Percentiles rank a stretch among this genome's conserved stretches.
phyloP scores from a whole-genome alignment of 2,797 vertebrate species.

The Coregonus ussuriensis region DNA sequence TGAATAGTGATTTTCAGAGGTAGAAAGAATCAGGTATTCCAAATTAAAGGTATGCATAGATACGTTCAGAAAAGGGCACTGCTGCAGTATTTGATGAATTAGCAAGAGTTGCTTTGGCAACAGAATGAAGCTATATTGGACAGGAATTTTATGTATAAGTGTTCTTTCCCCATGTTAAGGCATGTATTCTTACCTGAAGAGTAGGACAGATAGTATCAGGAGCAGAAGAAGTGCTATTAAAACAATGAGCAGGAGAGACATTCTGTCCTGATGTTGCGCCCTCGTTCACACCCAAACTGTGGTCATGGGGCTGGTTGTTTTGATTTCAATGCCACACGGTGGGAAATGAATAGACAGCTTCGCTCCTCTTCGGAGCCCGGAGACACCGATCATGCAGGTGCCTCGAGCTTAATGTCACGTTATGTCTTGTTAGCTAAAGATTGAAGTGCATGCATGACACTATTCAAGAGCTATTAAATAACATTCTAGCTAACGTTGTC shows the following conservation, averaged over 20 bases:
- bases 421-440: slow-evolving; percentile 10
- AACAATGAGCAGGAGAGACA: slow-evolving; percentile 71
- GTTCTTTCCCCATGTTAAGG: neutral
- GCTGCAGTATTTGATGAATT: neutral
- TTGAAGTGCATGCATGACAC: neutral
- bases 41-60: neutral
- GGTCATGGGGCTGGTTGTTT: slow-evolving; percentile 54
- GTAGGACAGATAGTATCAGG: slow-evolving; percentile 35
- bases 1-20: neutral
- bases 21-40: neutral
- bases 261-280: slow-evolving; percentile 56
- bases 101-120: neutral
- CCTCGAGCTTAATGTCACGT: neutral
- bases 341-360: slow-evolving; percentile 14
- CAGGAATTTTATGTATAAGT: neutral
- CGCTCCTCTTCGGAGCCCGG: slow-evolving; percentile 1
- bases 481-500: neutral
- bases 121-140: neutral
- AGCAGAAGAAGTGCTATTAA: slow-evolving; percentile 60
- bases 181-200: slow-evolving; percentile 71
- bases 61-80: too few species aligned
- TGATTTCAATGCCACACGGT: slow-evolving; percentile 51
- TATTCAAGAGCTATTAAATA: neutral
- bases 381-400: slow-evolving; percentile 20
- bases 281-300: slow-evolving; percentile 56